phyloP scores from a whole-genome alignment of 2,113 vertebrate species.

The Nibea albiflora region DNA sequence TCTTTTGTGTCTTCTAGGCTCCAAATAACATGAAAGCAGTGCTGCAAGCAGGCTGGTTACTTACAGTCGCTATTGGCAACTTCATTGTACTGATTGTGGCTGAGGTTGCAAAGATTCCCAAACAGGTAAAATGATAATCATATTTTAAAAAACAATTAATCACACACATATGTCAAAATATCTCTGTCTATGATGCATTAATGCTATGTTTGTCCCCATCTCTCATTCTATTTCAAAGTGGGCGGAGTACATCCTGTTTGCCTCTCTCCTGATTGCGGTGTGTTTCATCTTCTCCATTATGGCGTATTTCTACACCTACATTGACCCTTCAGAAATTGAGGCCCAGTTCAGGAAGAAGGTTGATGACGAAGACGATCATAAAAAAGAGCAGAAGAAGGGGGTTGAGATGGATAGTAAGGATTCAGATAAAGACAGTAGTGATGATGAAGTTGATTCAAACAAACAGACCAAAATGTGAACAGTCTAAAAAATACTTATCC shows the following conservation, averaged over 20 bases:
- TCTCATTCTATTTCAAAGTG: slow-evolving; percentile 82
- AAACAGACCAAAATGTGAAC: slow-evolving; percentile 81
- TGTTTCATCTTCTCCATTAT: slow-evolving; percentile 92
- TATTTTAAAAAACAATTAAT: not conserved
- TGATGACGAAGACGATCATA: slow-evolving; percentile 56
- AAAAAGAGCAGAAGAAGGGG: slow-evolving; percentile 20
- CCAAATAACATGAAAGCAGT: slow-evolving; percentile 98
- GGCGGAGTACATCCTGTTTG: slow-evolving; percentile 94
- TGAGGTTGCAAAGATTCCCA: slow-evolving; percentile 82
- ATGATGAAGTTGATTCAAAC: not conserved
- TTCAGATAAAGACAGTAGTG: slow-evolving; percentile 2
- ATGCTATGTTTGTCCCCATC: not conserved
- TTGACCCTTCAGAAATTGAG: slow-evolving; percentile 90
- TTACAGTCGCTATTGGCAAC: slow-evolving; percentile 93
- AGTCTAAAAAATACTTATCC: not conserved
- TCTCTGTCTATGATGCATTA: slow-evolving; percentile 13
- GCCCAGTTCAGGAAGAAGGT: slow-evolving; percentile 84
- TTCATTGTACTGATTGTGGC: slow-evolving; percentile 96
- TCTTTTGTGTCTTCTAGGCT: slow-evolving; percentile 83
- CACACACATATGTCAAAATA: not conserved
- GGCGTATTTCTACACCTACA: slow-evolving; percentile 93
- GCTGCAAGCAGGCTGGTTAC: slow-evolving; percentile 94
- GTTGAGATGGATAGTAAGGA: slow-evolving; percentile 42
- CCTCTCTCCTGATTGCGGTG: slow-evolving; percentile 89
- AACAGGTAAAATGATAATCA: slow-evolving; percentile 86